Conservation (phyloP, 1,140 invertebrate genomes). For the Vanessa atalanta region DNA sequence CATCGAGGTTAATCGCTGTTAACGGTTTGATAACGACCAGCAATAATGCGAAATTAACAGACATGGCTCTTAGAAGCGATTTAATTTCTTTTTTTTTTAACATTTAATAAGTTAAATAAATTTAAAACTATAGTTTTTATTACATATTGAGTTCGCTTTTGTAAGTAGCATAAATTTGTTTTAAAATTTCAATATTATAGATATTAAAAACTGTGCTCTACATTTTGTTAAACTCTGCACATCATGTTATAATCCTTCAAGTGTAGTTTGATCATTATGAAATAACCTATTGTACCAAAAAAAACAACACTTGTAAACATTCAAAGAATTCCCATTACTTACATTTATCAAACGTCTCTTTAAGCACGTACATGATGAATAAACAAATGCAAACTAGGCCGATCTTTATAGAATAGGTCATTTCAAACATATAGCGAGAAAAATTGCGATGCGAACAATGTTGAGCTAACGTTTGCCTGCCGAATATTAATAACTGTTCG, state of each 20-base stretch:
- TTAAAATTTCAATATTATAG: not conserved
- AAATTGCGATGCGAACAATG: constrained; percentile 40
- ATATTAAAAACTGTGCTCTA: not conserved
- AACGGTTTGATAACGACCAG: constrained; percentile 43
- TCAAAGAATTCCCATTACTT: not conserved
- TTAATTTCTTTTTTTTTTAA: not conserved
- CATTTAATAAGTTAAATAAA: no score
- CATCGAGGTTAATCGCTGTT: constrained; percentile 42
- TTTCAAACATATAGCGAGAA: constrained; percentile 34
- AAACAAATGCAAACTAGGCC: constrained; percentile 10
- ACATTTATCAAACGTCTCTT: not conserved
- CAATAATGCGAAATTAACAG: constrained; percentile 46
- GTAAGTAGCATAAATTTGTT: no score
- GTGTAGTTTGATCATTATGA: no score
- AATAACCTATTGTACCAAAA: not conserved
- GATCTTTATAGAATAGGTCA: constrained; percentile 18
- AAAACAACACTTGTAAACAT: not conserved
- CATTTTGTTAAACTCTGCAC: not conserved
- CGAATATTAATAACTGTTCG: constrained; percentile 39
- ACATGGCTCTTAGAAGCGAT: constrained; percentile 10
- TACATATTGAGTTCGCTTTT: no score
- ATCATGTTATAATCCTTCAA: no score
- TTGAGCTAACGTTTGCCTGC: constrained; percentile 40
- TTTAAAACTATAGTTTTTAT: no score
- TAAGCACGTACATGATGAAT: not conserved